Base-by-base conservation (phyloP, 2,888 invertebrate species). In the Empis stercorea region DNA sequence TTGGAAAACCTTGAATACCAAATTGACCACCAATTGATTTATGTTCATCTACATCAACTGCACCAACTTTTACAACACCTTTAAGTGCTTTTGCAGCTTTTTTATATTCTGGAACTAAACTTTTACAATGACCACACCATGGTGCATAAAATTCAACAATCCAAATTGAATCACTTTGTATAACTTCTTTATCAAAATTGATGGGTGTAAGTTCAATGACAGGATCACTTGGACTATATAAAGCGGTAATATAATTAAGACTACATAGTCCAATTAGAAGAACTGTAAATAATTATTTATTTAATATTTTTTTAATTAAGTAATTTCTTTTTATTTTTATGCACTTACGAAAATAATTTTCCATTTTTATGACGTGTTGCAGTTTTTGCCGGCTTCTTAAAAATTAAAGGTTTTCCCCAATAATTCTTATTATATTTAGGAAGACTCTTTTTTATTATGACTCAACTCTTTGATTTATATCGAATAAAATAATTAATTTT, bases 31-130 rank as follows among this genome's bases (percentile, higher is more conserved):
- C 84, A 1, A 96, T 69, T 6, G 84, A 79, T 60, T 86, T 82
- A 61, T 96, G 85, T 43, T 87, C 80, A 64, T 96, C 94, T 38
- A 88, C 89, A 73, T 99, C 84, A 0, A 99, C 81, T 7, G 91
- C 91, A 43, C 94, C 99, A 6, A 99, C 86, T 76, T 93, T 95
- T 0, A 86, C 84, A 13, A 95, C 75, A 49, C 97, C 96, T 82
- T 93, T 95, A 0, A 99, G 71, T 0, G 93, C 95, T 54, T 76
- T 80, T 2, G 97, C 96, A 44, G 91, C 84, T 72, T 96, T 96
- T 52, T 85, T 81, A 71, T 94, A 97, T 64, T 96, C 96, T 2
- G 94, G 87, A 39, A 84, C 91, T 39, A 99, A 73, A 51, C 77
- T 79, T 66, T 95, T 82, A 69, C 97, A 89, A 62, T 89, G 88